Base-by-base conservation (phyloP, 92 coral and sea anemone genomes). In the Epizoanthus stellaris region DNA sequence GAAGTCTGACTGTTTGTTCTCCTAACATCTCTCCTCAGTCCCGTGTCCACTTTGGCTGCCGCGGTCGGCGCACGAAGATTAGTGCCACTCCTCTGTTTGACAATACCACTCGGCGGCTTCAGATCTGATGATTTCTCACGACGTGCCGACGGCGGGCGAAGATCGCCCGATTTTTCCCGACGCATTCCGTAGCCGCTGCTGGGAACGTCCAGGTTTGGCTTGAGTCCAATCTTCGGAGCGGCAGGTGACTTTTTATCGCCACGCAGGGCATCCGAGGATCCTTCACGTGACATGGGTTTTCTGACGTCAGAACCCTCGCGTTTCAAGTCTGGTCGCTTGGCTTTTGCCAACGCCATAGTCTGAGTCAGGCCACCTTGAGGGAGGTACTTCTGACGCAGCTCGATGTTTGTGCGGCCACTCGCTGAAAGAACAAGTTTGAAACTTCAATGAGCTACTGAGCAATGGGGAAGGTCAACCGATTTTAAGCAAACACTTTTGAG, bases 371-470 rank as follows among this genome's bases (percentile, higher is more conserved):
- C 92, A 25, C 85, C 92, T 64, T 79, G 72, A 4, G 93, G 85
- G 3, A 89, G 42, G 42, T 92, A 82, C 85, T 92, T 90, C 54
- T 87, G 91, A 65, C 94, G 91, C 25, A 96, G 93, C 21, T 96
- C 99, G 20, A 94, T 30, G 90, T 89, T 94, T 62, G 97, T 94
- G 54, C 98, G 93, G 68, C 99, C 99, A 58, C 90, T 86, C 90
- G 97, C 99, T 95, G 88, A 82, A 68, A 39, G 83, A 61, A 59
- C 16, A n/a, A 56, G 39, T 2, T 49, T 13, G 17, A 64, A 39
- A 6, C 52, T 40, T 70, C 30, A 16, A 42, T 40, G 13, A 42
- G 56, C 23, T 19, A 30, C n/a, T 54, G 11, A 13, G 30, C 56
- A 52, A 52, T 9, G 10, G 56, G 13, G 2, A 2, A 12, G 56